Evolutionary conservation across 1,140 invertebrate genomes (phyloP).

Genomic region (Heliconius congener): DNA sequence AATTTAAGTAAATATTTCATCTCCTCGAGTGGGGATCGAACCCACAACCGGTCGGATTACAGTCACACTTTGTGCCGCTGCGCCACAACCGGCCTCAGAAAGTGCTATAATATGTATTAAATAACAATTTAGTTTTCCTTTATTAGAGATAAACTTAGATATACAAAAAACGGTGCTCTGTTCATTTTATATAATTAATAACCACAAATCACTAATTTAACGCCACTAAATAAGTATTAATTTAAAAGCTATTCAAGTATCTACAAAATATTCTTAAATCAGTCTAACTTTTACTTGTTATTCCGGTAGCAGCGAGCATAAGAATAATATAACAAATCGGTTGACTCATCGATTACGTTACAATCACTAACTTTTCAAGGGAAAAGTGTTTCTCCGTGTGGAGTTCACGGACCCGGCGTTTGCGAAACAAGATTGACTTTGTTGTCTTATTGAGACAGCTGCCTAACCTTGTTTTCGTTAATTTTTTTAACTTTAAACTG

Average conservation of each 20-base stretch:
- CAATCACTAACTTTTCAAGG: conserved; percentile 7
- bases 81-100: too few species aligned
- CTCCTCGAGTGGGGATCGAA: too few species aligned
- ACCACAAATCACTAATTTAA: background rate
- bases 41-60: too few species aligned
- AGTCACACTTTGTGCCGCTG: too few species aligned
- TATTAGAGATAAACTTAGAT: too few species aligned
- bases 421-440: conserved; percentile 18
- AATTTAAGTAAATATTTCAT: too few species aligned
- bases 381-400: conserved; percentile 20
- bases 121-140: too few species aligned
- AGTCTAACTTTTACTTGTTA: conserved; percentile 6
- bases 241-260: background rate
- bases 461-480: background rate
- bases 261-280: background rate
- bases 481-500: too few species aligned
- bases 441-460: background rate
- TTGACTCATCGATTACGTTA: conserved; percentile 17
- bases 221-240: background rate
- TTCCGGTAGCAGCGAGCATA: background rate
- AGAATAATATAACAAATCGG: background rate
- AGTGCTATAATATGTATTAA: too few species aligned
- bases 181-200: background rate
- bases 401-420: conserved; percentile 24
- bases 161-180: background rate